Percentiles rank a stretch among this genome's conserved stretches.
phyloP scores from a whole-genome alignment of 53 echinoderm and acorn worm species.

The Echinarachnius parma region DNA sequence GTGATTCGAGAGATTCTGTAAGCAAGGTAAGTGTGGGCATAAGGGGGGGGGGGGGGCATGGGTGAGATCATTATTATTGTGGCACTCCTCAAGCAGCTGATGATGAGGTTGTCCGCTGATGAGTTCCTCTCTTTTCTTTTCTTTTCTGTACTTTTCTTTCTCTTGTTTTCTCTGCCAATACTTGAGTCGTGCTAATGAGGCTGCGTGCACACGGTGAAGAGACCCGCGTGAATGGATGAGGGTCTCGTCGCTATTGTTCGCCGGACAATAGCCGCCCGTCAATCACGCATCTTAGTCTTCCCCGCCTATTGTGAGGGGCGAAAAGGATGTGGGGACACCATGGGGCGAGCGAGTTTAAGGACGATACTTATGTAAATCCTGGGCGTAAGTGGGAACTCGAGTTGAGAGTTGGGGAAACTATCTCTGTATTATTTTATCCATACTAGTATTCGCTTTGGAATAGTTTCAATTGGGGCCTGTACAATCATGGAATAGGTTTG shows the following conservation, averaged over 20 bases:
- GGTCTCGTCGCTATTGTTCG: conserved; percentile 19
- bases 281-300: conserved; percentile 3
- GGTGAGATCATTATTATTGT: conserved; percentile 17
- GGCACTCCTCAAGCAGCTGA: conserved; percentile 9
- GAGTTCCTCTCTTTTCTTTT: too few relatives aligned
- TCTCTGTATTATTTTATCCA: too few relatives aligned
- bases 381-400: conserved; percentile 25
- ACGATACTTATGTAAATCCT: conserved; percentile 46
- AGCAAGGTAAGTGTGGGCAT: conserved; percentile 11
- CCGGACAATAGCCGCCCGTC: conserved; percentile 21
- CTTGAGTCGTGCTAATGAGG: conserved; percentile 41
- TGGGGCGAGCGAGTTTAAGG: conserved; percentile 12
- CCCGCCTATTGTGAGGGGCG: neutral
- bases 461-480: too few relatives aligned
- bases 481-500: too few relatives aligned
- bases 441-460: too few relatives aligned
- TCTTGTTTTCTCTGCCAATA: conserved; percentile 39
- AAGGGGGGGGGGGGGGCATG: neutral
- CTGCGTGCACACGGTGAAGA: conserved; percentile 22
- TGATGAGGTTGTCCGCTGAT: too few relatives aligned
- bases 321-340: conserved; percentile 13
- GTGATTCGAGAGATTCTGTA: conserved; percentile 34
- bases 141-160: neutral
- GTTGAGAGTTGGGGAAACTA: too few relatives aligned
- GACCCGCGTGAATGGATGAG: conserved; percentile 12